phyloP scores from a whole-genome alignment of 2,113 vertebrate species.

The Aegotheles bennettii region DNA sequence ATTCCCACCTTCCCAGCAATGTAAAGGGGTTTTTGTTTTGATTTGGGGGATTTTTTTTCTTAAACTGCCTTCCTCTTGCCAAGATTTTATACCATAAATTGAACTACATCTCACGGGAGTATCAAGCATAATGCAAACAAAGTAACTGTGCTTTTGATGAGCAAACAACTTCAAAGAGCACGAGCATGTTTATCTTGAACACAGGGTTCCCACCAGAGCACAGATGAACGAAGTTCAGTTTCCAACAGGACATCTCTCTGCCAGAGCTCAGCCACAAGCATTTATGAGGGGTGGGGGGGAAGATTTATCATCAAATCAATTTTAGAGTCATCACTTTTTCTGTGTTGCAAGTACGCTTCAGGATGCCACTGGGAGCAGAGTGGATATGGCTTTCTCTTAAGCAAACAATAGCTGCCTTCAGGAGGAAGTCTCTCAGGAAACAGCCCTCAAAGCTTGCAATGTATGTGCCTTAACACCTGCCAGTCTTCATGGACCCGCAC shows the following conservation, averaged over 20 bases:
- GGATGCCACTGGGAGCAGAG: not conserved
- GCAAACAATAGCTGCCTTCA: slow-evolving; percentile 17
- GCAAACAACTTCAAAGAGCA: slow-evolving; percentile 51
- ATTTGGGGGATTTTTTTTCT: not conserved
- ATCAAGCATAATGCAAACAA: slow-evolving; percentile 36
- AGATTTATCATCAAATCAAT: slow-evolving; percentile 23
- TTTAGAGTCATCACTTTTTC: not conserved
- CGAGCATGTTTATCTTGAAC: slow-evolving; percentile 49
- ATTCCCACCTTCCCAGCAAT: not conserved
- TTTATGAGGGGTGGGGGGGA: not conserved
- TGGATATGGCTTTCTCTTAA: not conserved
- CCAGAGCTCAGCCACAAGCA: slow-evolving; percentile 35
- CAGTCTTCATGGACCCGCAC: not conserved
- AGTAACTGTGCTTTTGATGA: slow-evolving; percentile 54
- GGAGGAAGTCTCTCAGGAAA: slow-evolving; percentile 46
- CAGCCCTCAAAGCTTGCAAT: not conserved
- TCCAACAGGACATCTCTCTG: slow-evolving; percentile 52
- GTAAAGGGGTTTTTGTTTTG: not conserved
- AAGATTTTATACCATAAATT: slow-evolving; percentile 37
- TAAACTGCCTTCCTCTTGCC: not conserved
- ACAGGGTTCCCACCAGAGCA: slow-evolving; percentile 28
- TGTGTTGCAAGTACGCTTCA: not conserved
- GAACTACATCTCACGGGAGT: not conserved
- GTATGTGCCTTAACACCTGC: not conserved
- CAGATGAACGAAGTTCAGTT: not conserved